Evolutionary conservation across 2,888 invertebrate genomes (phyloP), one percentile per base, ranked within the genome.

Genomic region (Trichogramma evanescens): DNA sequence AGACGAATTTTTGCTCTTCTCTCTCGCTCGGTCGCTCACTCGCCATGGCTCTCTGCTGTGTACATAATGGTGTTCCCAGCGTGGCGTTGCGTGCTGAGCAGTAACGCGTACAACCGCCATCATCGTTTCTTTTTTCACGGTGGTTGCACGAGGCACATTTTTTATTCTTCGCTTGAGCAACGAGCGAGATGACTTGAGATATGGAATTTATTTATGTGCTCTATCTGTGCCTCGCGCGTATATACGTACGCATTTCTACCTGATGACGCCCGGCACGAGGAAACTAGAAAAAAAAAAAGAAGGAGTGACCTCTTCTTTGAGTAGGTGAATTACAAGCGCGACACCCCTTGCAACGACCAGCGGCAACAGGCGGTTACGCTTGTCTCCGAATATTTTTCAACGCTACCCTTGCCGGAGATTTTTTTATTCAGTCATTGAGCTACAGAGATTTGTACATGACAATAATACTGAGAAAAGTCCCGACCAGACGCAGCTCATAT

Each of bases 1-100:
- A 68, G 66, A 68, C 71, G 71, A 75, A 76, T 74, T 66, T 63
- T 64, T 68, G 66, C 46, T 13, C 13, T 4, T 55, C 13, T 8
- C 39, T n/a, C 55, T 69, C 68, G 66, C 64, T 71, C 26, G 26
- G n/a, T n/a, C 13, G 13, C 13, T 13, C 13, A 13, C 13, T 13
- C 26, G 26, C 26, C 26, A 26, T 26, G 26, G 26, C 26, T 26
- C 26, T 26, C 26, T 26, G 26, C 26, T 26, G 26, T 26, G 26
- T 26, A 26, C 26, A 26, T 26, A 26, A 26, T 26, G 26, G 26
- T 26, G 26, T 26, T 71, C 66, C 66, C 68, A 65, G 59, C 66
- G 65, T 26, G 26, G 26, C 26, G 26, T 26, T 26, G 26, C 26
- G 26, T 26, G 26, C 26, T 26, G 3, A 26, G 26, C 26, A 26